phyloP scores from a whole-genome alignment of 1,140 invertebrate genomes.

The Aplysia californica region DNA sequence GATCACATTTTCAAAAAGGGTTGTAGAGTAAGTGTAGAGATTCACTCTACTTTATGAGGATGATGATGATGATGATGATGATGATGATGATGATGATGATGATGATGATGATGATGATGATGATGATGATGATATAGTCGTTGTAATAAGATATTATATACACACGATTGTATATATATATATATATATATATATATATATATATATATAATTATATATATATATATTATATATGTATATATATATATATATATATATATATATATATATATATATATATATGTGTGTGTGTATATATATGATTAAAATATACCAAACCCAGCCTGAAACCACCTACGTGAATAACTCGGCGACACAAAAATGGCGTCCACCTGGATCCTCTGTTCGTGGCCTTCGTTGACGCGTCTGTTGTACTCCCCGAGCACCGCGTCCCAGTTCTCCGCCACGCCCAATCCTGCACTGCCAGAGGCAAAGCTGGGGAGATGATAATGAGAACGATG shows the following conservation, averaged over 20 bases:
- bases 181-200: too few species aligned
- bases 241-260: background rate
- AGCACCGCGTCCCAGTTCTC: background rate
- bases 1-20: too few species aligned
- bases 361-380: background rate
- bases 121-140: constrained; percentile 1
- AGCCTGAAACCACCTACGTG: background rate
- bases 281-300: background rate
- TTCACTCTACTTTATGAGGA: too few species aligned
- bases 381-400: background rate
- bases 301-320: background rate
- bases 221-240: too few species aligned
- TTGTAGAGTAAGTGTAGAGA: too few species aligned
- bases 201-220: too few species aligned
- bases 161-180: background rate
- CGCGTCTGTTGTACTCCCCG: background rate
- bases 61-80: constrained; percentile 10
- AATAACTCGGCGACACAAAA: background rate
- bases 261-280: background rate
- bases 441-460: background rate
- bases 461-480: background rate
- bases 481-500: too few species aligned
- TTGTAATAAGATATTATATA: background rate
- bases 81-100: constrained; percentile 9
- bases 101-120: constrained; percentile 8